Base-by-base conservation (phyloP, 2,888 invertebrate species). In the Tyria jacobaeae region DNA sequence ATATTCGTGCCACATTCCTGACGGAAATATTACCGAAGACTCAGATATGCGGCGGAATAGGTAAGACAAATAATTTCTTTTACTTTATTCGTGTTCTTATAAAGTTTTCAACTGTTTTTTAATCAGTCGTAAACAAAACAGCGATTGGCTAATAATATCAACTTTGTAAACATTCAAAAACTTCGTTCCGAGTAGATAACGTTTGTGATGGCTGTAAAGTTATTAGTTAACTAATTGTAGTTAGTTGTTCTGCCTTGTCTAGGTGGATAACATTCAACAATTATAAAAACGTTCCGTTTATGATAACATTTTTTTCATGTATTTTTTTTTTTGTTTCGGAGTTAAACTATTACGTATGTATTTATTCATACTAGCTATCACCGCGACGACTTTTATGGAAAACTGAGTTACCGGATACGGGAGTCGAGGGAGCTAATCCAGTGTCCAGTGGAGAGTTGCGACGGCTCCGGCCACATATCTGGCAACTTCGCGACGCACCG, bases 401-500 rank as follows among this genome's bases (percentile, higher is more conserved):
- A 87, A 85, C 82, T 88, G 83, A 75, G 83, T 82, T 89, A 83
- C 89, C 95, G 96, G 88, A 94, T 95, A 83, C 95, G 96, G 86
- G 96, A 96, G 87, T 95, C 95, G 73, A 96, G 96, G 94, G 96
- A 96, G 94, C 95, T 96, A 88, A 95, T 97, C 89, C 96, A 96
- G 94, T 97, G 97, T 88, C 97, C 97, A 71, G 97, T 97, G 79
- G 94, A 94, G 86, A 94, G 94, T 94, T 97, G 97, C 95, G 97
- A 97, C 94, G 97, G 97, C 82, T 96, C 96, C 92, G 97, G 97
- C 85, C 97, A 98, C 95, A 95, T 97, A 88, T 97, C 97, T 82
- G 97, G 97, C 86, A 97, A 97, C 96, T 98, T 97, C 95, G 96
- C 97, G 81, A 97, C 97, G 79, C 97, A 98, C 94, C 96, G 97